These are phyloP conservation scores for Oscheius sp. DNA, from an alignment of 1,140 invertebrate genomes.

Conservation along the genomic window DNA sequence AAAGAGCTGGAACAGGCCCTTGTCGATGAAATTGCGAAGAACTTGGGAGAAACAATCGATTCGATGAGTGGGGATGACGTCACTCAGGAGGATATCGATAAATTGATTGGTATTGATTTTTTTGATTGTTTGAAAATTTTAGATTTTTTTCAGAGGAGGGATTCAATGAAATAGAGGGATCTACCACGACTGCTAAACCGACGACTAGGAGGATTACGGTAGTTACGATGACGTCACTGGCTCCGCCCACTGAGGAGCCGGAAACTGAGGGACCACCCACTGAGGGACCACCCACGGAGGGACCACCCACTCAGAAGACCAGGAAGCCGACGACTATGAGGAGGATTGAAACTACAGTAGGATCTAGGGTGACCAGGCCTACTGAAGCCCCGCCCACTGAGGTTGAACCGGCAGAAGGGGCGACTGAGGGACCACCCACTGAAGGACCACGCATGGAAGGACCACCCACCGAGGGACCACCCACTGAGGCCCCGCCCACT, in stretches of 20 bases:
- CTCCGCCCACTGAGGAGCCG: background rate
- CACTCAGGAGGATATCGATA: conserved; percentile 19
- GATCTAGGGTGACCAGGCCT: too few species aligned
- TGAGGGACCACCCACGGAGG: background rate
- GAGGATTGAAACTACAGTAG: background rate
- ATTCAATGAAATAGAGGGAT: background rate
- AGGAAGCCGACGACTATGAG: background rate
- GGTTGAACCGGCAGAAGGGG: too few species aligned
- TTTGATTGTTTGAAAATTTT: background rate
- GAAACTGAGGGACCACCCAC: background rate
- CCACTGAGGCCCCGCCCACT: too few species aligned
- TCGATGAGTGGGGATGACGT: background rate
- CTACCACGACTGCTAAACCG: background rate
- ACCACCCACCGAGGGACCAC: background rate
- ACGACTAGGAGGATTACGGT: conserved; percentile 9
- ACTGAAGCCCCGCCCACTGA: too few species aligned
- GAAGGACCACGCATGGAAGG: background rate
- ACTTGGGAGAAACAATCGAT: conserved; percentile 22
- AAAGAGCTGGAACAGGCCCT: conserved; percentile 22
- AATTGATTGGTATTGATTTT: conserved; percentile 9
- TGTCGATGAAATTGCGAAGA: conserved; percentile 22
- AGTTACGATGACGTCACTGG: background rate
- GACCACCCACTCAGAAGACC: background rate
- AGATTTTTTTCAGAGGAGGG: background rate
- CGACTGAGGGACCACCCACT: background rate